A percentile compares a stretch with the other conserved stretches of the same genome.
phyloP scores from a whole-genome alignment of 35 echinoderm and acorn worm genomes.

The Ptychodera flava region DNA sequence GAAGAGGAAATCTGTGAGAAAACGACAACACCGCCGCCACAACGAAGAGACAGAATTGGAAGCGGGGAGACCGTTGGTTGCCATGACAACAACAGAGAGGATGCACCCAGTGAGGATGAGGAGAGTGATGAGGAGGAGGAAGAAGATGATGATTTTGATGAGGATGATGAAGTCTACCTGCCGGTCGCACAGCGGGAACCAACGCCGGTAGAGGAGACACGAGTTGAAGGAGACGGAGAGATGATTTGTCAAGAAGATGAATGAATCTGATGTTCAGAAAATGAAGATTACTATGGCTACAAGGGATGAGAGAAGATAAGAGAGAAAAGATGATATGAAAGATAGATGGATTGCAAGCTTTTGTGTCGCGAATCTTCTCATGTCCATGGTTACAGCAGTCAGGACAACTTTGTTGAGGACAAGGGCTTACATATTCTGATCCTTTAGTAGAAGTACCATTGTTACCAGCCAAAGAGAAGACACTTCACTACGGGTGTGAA shows the following conservation, averaged over 20 bases:
- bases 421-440: not conserved
- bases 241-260: not conserved
- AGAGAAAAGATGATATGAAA: not conserved
- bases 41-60: not conserved
- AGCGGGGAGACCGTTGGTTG: too few relatives aligned
- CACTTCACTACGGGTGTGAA: too few relatives aligned
- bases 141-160: slow-evolving; percentile 13
- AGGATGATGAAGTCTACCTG: too few relatives aligned
- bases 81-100: not conserved
- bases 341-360: too few relatives aligned
- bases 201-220: not conserved
- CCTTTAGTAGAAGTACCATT: too few relatives aligned
- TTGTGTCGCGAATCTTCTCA: too few relatives aligned
- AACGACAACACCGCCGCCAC: not conserved
- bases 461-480: too few relatives aligned
- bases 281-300: too few relatives aligned
- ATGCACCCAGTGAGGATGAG: slow-evolving; percentile 12
- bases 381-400: not conserved
- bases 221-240: not conserved
- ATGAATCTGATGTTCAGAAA: not conserved
- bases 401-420: not conserved
- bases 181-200: not conserved
- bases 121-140: slow-evolving; percentile 9
- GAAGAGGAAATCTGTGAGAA: not conserved
- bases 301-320: not conserved